phyloP scores from a whole-genome alignment of 2,113 vertebrate genomes.

The human region DNA sequence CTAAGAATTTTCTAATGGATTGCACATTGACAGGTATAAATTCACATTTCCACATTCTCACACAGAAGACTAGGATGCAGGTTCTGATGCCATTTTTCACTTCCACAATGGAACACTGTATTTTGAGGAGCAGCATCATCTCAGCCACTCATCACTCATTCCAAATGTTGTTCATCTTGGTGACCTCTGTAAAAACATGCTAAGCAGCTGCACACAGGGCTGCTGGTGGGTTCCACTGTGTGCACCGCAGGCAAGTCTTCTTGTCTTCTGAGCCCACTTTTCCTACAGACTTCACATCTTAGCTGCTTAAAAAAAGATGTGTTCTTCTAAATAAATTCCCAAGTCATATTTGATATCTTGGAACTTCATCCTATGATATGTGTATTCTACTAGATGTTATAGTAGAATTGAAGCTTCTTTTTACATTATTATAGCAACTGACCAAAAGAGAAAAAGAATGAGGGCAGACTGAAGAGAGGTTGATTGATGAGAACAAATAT shows the following conservation, averaged over 20 bases:
- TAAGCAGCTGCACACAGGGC: neutral
- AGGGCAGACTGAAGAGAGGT: no score
- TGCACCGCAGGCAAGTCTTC: no score
- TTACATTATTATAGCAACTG: neutral
- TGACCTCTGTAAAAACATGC: neutral
- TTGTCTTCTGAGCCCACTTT: neutral
- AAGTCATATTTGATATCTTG: neutral
- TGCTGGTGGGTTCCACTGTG: neutral
- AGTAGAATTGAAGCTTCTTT: neutral
- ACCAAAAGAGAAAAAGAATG: neutral
- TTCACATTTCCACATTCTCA: neutral
- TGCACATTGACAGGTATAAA: no score
- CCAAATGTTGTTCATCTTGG: neutral
- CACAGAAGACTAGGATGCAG: neutral
- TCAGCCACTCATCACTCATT: neutral
- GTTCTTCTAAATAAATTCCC: neutral
- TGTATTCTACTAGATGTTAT: neutral
- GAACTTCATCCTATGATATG: neutral
- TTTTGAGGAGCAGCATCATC: rapidly evolving
- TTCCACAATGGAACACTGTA: neutral
- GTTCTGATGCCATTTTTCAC: neutral
- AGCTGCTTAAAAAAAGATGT: neutral
- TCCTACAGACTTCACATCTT: neutral
- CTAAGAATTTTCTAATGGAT: neutral
- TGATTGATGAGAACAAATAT: neutral